A percentile compares a stretch with the other conserved stretches of the same genome.
phyloP scores from a whole-genome alignment of 1,140 invertebrate genomes.

The Subanguina moxae region DNA sequence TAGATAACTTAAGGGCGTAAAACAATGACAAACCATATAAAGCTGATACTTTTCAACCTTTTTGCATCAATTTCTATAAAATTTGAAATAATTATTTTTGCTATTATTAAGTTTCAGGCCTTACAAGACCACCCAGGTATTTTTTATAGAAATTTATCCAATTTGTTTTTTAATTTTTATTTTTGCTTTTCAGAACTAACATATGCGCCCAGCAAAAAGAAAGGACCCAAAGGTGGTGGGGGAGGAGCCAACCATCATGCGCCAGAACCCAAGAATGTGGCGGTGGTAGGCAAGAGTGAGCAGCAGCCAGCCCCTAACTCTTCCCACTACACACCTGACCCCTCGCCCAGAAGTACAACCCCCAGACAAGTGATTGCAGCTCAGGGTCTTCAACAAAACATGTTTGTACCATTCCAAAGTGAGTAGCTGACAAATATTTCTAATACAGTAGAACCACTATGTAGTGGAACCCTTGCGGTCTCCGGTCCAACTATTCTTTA shows the following conservation, averaged over 20 bases:
- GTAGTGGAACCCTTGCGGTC: no score
- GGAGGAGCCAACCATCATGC: neutral
- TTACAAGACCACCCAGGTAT: constrained; percentile 40
- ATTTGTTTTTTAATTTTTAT: no score
- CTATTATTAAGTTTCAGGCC: constrained; percentile 19
- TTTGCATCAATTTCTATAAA: no score
- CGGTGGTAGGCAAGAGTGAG: neutral
- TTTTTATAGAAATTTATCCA: no score
- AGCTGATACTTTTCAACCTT: no score
- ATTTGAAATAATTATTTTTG: no score
- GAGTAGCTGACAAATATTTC: constrained; percentile 1
- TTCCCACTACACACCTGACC: constrained; percentile 2
- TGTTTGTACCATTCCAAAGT: constrained; percentile 33
- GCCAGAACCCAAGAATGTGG: neutral
- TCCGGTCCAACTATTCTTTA: no score
- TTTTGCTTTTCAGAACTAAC: constrained; percentile 29
- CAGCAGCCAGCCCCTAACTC: constrained; percentile 3
- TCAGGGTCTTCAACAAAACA: constrained; percentile 17
- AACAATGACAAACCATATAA: no score
- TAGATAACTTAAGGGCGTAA: no score
- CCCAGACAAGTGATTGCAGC: neutral
- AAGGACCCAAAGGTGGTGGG: constrained; percentile 24
- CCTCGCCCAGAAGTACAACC: constrained; percentile 6
- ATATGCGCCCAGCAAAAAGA: constrained; percentile 43
- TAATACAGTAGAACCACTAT: no score